A percentile compares a stretch with the other conserved stretches of the same genome.
phyloP scores from a whole-genome alignment of 2,113 vertebrate species.

The Sphyrna mokarran region DNA sequence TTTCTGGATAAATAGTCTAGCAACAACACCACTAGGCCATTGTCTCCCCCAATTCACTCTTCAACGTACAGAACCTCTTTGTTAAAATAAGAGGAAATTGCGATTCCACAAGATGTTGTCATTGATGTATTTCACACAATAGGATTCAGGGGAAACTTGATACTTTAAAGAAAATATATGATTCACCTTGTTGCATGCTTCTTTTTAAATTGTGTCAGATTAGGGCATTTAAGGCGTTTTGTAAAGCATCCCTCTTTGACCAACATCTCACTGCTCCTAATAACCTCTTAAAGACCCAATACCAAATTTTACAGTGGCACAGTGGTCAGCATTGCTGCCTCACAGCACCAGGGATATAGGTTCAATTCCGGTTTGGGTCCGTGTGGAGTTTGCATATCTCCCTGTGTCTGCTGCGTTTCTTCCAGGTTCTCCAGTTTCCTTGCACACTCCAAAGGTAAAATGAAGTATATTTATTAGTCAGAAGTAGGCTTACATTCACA shows the following conservation, averaged over 20 bases:
- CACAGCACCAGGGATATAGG: no score
- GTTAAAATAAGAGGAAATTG: neutral
- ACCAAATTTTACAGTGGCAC: neutral
- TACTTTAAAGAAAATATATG: neutral
- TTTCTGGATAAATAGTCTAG: no score
- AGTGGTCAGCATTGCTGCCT: no score
- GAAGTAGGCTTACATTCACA: no score
- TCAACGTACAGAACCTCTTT: neutral
- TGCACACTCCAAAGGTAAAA: no score
- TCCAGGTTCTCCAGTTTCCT: no score
- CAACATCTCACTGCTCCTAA: neutral
- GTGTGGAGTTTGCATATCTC: no score
- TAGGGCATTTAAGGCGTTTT: neutral
- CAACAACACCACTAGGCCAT: no score
- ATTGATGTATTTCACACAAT: neutral
- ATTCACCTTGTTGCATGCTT: neutral
- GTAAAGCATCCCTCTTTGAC: neutral
- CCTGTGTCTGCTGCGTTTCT: no score
- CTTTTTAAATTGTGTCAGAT: neutral
- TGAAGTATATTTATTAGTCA: no score
- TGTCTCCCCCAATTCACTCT: neutral
- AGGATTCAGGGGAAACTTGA: neutral
- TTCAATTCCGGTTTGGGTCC: no score
- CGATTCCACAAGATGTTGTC: neutral
- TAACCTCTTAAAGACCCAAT: neutral